Evolutionary conservation across 2,888 invertebrate species (phyloP), one percentile per base, ranked within the genome.

Genomic region (Callosobruchus maculatus): DNA sequence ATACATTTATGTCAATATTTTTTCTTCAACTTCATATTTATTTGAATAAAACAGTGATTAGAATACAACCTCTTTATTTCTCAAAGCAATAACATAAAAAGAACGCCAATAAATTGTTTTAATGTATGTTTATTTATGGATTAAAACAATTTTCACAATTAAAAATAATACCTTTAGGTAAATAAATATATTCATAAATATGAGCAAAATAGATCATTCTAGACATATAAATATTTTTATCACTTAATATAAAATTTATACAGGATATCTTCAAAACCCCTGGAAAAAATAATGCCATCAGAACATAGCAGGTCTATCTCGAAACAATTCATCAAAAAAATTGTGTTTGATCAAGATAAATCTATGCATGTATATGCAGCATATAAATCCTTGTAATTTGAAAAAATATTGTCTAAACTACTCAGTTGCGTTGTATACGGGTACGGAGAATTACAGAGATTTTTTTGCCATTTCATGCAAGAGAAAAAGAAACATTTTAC

Each of bases 131-230:
- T 79, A 79, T 80, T 79, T 77, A 78, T 78, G 79, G 77, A 80
- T 77, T 77, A 78, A 77, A 77, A 77, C 76, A 78, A 80, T 80
- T 80, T 77, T 79, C 76, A 76, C 80, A 79, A 77, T 81, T 76
- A 81, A 78, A 79, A 81, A 77, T 78, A 78, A 79, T 74, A 81
- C 77, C 74, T 72, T 73, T 78, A 79, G 80, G 78, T 79, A 81
- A 82, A 81, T 80, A 81, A 80, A 81, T 80, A 81, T 77, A 78
- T 79, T 77, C 74, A 79, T 79, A 79, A 80, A 80, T 79, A 81
- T 82, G 81, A 82, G 82, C 82, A 82, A 82, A 81, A 79, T 79
- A 80, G 79, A 79, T 77, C 79, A 80, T 74, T 78, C 75, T 77
- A 77, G 71, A 21, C 4, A 22, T 76, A 77, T 78, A 78, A 77